Evolutionary conservation across 35 echinoderm and acorn worm genomes (phyloP).

Genomic region (Anneissia japonica): DNA sequence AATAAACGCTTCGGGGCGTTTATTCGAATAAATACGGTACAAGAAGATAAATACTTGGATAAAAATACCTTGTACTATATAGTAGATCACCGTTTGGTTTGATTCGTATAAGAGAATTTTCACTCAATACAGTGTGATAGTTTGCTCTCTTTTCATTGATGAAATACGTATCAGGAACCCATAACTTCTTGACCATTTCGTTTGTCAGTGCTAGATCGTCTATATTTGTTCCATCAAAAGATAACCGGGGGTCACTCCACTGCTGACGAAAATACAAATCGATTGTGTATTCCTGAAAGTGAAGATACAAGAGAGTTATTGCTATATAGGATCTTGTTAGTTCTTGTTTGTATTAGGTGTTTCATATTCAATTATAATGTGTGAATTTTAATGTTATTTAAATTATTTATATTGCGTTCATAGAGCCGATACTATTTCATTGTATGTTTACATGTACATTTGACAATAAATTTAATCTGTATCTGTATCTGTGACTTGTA

Average conservation of each 20-base stretch:
- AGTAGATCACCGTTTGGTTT: conserved; percentile 45
- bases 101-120: conserved; percentile 73
- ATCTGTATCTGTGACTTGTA: too few species aligned
- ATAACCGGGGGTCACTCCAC: conserved; percentile 61
- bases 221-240: conserved; percentile 10
- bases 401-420: too few species aligned
- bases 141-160: conserved; percentile 76
- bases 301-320: neutral
- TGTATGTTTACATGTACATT: too few species aligned
- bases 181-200: conserved; percentile 55
- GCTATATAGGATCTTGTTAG: too few species aligned
- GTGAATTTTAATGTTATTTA: too few species aligned
- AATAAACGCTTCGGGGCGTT: too few species aligned
- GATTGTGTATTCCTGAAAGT: conserved; percentile 70
- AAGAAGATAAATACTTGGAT: too few species aligned
- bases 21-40: too few species aligned
- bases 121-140: conserved; percentile 60
- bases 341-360: too few species aligned
- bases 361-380: too few species aligned
- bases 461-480: too few species aligned
- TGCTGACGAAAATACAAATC: conserved; percentile 90
- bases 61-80: conserved; percentile 94
- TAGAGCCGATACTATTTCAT: too few species aligned
- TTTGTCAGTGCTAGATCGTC: conserved; percentile 45
- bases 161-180: conserved; percentile 92